Conservation (phyloP, 2,113 vertebrate species). For the Trichechus manatus region DNA sequence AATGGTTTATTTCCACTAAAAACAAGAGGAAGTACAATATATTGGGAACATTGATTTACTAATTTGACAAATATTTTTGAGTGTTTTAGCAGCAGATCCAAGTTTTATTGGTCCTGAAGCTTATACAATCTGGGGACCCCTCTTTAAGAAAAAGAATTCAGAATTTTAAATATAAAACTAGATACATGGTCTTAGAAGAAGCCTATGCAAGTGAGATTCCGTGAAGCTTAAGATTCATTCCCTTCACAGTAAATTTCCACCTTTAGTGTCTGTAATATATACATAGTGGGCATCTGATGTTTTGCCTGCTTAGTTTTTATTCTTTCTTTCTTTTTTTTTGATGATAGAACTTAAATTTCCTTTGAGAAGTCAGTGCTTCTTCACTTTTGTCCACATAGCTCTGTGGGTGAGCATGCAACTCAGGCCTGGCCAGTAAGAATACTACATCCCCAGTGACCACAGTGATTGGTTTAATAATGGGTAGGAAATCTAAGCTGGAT, state of each 20-base stretch:
- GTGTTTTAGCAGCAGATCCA: background rate
- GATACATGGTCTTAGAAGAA: background rate
- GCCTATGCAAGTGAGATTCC: background rate
- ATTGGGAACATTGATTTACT: background rate
- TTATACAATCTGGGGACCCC: background rate
- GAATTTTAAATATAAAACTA: background rate
- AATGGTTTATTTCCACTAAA: slow-evolving; percentile 25
- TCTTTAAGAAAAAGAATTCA: background rate
- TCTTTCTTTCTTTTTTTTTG: background rate
- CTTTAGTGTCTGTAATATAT: background rate
- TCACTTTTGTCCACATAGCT: background rate
- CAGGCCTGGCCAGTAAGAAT: background rate
- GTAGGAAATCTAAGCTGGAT: background rate
- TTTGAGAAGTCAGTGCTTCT: slow-evolving; percentile 4
- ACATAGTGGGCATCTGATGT: background rate
- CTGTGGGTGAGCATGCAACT: background rate
- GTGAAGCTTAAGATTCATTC: background rate
- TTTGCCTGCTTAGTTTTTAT: background rate
- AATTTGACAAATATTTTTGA: slow-evolving; percentile 13
- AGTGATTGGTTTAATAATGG: background rate
- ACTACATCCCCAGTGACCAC: background rate
- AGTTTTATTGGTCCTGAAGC: background rate
- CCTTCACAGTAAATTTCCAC: background rate
- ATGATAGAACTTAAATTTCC: background rate
- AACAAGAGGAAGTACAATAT: background rate